Conservation (phyloP, 1,140 invertebrate species). For the Zeugodacus cucurbitae region DNA sequence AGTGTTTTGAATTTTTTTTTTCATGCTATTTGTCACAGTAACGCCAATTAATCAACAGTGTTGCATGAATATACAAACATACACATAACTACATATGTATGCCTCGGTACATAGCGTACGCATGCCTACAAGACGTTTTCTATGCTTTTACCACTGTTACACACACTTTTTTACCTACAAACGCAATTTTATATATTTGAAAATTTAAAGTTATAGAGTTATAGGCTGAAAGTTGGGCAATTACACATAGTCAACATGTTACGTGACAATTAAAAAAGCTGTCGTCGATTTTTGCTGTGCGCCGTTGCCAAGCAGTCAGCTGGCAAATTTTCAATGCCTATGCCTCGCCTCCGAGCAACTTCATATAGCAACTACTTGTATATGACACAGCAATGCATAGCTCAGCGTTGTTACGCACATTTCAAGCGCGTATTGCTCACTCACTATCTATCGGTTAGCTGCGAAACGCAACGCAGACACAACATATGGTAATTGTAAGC, state of each 20-base stretch:
- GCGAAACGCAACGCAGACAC: background rate
- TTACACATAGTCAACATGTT: background rate
- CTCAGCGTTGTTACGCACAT: background rate
- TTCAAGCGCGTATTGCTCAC: background rate
- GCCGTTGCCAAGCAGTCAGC: background rate
- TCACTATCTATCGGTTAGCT: background rate
- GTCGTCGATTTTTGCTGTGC: background rate
- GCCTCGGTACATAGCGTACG: background rate
- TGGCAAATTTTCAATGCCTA: background rate
- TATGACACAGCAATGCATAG: background rate
- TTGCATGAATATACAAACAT: background rate
- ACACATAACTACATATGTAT: background rate
- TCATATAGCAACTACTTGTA: background rate
- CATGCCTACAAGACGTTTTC: background rate
- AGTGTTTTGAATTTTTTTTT: background rate
- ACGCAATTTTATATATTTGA: background rate
- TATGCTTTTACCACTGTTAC: background rate
- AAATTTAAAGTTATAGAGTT: background rate
- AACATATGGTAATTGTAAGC: background rate
- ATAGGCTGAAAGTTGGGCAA: background rate
- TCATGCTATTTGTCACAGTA: background rate
- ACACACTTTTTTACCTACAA: background rate
- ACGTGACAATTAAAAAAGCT: background rate
- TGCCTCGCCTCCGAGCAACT: background rate
- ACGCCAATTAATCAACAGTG: background rate